Conservation (phyloP, 2,797 vertebrate genomes). For the Meda fulgida region DNA sequence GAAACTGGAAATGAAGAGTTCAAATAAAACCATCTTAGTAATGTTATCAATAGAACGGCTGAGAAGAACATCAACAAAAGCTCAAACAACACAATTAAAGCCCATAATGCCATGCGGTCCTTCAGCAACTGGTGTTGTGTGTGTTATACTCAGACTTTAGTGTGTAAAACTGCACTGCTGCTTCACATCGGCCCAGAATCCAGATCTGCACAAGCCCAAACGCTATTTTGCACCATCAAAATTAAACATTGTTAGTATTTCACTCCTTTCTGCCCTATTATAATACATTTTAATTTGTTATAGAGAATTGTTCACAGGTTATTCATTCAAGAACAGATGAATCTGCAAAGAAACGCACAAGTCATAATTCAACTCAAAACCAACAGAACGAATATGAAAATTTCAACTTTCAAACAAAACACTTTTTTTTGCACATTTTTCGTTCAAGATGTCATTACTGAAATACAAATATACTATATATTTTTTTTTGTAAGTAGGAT, state of each 20-base stretch:
- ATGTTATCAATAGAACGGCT: conserved; percentile 64
- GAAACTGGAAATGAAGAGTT: conserved; percentile 60
- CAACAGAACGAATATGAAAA: not conserved
- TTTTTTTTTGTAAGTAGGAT: too few species aligned
- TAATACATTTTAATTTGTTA: not conserved
- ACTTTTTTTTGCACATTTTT: not conserved
- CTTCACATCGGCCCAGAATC: conserved; percentile 47
- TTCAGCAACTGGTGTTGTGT: conserved; percentile 55
- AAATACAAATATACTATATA: not conserved
- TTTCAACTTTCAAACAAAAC: not conserved
- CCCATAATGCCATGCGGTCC: conserved; percentile 77
- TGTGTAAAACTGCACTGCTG: conserved; percentile 33
- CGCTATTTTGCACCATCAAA: not conserved
- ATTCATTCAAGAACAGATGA: not conserved
- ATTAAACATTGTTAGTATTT: not conserved
- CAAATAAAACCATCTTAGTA: conserved; percentile 71
- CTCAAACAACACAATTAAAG: conserved; percentile 71
- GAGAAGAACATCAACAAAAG: conserved; percentile 66
- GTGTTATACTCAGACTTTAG: conserved; percentile 35
- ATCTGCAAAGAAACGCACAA: not conserved
- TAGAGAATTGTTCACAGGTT: not conserved
- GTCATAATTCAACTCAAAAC: not conserved
- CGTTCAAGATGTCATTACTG: too few species aligned
- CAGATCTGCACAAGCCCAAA: conserved; percentile 41
- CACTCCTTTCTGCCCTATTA: not conserved